These are phyloP conservation scores for Bovichtus diacanthus DNA, from an alignment of 2,797 vertebrate species.

Conservation along the genomic window DNA sequence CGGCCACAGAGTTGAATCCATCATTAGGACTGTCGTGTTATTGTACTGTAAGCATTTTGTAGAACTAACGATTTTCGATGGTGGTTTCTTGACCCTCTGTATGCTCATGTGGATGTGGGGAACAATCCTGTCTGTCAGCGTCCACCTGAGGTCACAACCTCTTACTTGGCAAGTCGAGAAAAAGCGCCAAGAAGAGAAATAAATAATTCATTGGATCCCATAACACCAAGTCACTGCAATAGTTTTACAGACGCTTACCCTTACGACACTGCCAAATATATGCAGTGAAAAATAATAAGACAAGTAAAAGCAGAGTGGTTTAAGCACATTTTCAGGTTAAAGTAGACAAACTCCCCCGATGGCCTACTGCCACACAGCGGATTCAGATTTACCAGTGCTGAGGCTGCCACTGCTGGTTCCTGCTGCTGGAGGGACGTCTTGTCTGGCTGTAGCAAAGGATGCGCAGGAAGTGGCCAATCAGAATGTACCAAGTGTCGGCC, in stretches of 20 bases:
- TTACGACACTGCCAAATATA: neutral
- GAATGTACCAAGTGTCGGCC: neutral
- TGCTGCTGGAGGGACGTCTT: neutral
- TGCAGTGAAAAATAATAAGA: neutral
- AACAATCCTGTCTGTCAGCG: constrained; percentile 21
- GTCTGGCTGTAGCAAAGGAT: neutral
- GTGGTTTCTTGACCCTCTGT: constrained; percentile 19
- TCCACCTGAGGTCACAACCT: constrained; percentile 34
- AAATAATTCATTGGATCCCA: constrained; percentile 36
- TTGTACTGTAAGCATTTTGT: constrained; percentile 50
- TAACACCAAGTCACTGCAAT: neutral
- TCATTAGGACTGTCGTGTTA: constrained; percentile 6
- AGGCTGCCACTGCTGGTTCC: neutral
- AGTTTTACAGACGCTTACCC: neutral
- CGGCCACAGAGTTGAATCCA: neutral
- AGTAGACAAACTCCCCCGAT: neutral
- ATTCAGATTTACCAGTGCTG: neutral
- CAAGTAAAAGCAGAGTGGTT: neutral
- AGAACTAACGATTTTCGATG: constrained; percentile 34
- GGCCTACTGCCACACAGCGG: neutral
- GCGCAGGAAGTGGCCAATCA: neutral
- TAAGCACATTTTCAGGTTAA: neutral
- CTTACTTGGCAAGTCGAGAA: constrained; percentile 13
- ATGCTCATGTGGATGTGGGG: constrained; percentile 18
- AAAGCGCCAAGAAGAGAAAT: constrained; percentile 20